Evolutionary conservation across 1,140 invertebrate genomes (phyloP), one percentile per base, ranked within the genome.

Genomic region (Drosophila cardini): DNA sequence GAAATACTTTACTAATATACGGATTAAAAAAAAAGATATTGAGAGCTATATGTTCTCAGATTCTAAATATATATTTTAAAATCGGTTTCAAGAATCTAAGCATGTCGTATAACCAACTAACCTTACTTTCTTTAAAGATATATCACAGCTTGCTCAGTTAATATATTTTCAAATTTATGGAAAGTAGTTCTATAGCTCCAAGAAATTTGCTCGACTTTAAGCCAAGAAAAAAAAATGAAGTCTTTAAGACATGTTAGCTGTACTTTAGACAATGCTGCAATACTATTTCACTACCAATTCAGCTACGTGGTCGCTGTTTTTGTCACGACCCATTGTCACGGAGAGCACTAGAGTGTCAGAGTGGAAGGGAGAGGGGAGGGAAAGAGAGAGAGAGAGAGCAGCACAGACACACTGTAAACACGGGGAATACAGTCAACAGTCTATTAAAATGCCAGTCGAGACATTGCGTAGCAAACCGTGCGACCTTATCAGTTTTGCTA

Each of bases 371-470:
- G 10, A n/a, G 38, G 38, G 13, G 38, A 40, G n/a, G 11, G 9
- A 38, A n/a, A n/a, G 36, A 38, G 11, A 5, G 11, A 40, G 11
- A 13, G 38, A 13, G n/a, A 40, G 38, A 0, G 13, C 10, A 10
- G 26, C 16, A 11, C 82, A 86, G 82, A 86, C 82, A 76, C 52
- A 87, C 34, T 80, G 83, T 65, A 86, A 36, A 36, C 34, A 62
- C 45, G 5, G 40, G 0, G 40, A 53, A 34, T 61, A 75, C 48
- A 70, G 76, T 85, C 83, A 78, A 78, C 79, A 87, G 83, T 86
- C 83, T 87, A 86, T 86, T 86, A 86, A 86, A 86, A 86, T 86
- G 83, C 83, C 79, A 86, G 83, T 73, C 83, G 75, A 83, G 74
- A 58, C 72, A 58, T 61, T 61, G 55, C 64, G 64, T 48, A 21